A percentile compares a stretch with the other conserved stretches of the same genome.
phyloP scores from a whole-genome alignment of 2,888 invertebrate species.

The Keiferia lycopersicella region DNA sequence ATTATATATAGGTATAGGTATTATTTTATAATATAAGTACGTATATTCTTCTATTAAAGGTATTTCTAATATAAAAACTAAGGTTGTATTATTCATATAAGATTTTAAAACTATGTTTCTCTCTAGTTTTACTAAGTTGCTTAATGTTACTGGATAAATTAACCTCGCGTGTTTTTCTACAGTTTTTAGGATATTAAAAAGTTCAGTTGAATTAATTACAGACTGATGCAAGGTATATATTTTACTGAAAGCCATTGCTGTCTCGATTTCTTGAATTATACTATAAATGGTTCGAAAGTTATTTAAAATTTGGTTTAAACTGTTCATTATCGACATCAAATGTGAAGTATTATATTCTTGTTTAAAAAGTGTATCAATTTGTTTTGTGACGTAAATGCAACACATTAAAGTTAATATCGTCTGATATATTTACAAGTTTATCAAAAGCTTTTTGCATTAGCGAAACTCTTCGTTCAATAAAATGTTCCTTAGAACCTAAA shows the following conservation, averaged over 20 bases:
- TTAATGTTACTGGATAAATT: conserved; percentile 22
- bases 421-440: conserved; percentile 26
- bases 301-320: conserved; percentile 27
- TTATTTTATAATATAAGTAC: conserved; percentile 26
- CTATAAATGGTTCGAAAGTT: conserved; percentile 31
- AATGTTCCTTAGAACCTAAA: conserved; percentile 26
- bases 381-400: conserved; percentile 24
- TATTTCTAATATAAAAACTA: conserved; percentile 25
- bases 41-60: conserved; percentile 24
- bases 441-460: conserved; percentile 21
- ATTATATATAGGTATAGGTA: conserved; percentile 26
- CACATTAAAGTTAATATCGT: conserved; percentile 27
- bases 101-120: conserved; percentile 29
- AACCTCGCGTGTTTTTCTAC: conserved; percentile 25
- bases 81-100: conserved; percentile 20
- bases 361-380: background rate
- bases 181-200: conserved; percentile 21
- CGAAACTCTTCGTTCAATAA: conserved; percentile 24
- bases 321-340: conserved; percentile 23
- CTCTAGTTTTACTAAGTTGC: conserved; percentile 30
- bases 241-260: conserved; percentile 32
- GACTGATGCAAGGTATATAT: conserved; percentile 28
- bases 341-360: too few relatives aligned
- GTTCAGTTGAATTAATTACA: conserved; percentile 30
- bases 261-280: conserved; percentile 29